phyloP scores from a whole-genome alignment of 2,888 invertebrate species.

The Scaptomyza parva region DNA sequence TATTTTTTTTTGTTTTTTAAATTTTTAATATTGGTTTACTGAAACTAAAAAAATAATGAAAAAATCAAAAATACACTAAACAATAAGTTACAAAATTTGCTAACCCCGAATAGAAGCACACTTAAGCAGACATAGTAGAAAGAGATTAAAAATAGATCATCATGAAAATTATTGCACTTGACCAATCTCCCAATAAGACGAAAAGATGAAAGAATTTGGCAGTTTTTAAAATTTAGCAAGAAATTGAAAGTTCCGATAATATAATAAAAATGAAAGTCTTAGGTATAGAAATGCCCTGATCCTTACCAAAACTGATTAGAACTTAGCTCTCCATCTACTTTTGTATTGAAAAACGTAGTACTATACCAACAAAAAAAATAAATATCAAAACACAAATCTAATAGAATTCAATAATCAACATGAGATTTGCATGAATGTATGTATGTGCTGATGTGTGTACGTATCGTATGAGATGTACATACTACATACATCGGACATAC shows the following conservation, averaged over 20 bases:
- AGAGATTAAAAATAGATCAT: not conserved
- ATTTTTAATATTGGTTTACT: not conserved
- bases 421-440: constrained; percentile 35
- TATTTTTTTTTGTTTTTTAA: not conserved
- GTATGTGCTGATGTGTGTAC: constrained; percentile 1
- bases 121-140: too few species aligned
- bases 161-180: not conserved
- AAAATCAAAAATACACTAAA: constrained; percentile 9
- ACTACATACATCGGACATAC: constrained; percentile 2
- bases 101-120: not conserved
- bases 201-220: not conserved
- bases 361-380: not conserved
- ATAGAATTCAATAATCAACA: constrained; percentile 1
- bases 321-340: constrained; percentile 3
- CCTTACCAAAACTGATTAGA: not conserved
- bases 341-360: constrained; percentile 11
- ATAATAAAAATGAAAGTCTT: too few species aligned
- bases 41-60: not conserved
- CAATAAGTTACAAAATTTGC: constrained; percentile 2
- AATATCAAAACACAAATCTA: constrained; percentile 1
- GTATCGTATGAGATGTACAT: constrained; percentile 2
- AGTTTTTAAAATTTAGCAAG: not conserved
- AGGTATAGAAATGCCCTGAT: not conserved
- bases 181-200: not conserved
- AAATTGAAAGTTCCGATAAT: not conserved